A percentile compares a stretch with the other conserved stretches of the same genome.
phyloP scores from a whole-genome alignment of 2,797 vertebrate species.

The Alectoris magna region DNA sequence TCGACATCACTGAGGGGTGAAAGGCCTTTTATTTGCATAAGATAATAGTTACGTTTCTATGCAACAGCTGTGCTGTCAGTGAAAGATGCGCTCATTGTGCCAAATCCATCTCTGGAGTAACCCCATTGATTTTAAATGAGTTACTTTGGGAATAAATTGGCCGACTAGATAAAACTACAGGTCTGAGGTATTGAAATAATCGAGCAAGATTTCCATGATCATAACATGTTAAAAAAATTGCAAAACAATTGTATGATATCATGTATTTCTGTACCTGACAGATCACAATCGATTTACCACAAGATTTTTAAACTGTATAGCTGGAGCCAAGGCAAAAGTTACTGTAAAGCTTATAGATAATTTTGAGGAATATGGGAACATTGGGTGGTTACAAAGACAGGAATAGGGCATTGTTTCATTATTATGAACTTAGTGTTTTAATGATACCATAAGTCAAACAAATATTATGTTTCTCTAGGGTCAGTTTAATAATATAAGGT shows the following conservation, averaged over 20 bases:
- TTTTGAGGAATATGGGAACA: neutral
- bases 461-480: neutral
- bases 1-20: slow-evolving; percentile 46
- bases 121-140: slow-evolving; percentile 53
- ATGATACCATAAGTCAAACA: neutral
- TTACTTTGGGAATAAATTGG: slow-evolving; percentile 53
- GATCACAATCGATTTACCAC: neutral
- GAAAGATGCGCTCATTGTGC: slow-evolving; percentile 38
- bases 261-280: neutral
- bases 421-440: neutral
- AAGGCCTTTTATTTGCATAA: slow-evolving; percentile 65
- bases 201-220: slow-evolving; percentile 24
- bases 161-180: slow-evolving; percentile 27
- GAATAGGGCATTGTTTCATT: neutral
- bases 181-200: slow-evolving; percentile 53
- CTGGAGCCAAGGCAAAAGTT: neutral
- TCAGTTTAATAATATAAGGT: neutral
- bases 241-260: neutral
- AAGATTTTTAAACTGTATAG: slow-evolving; percentile 6
- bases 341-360: neutral
- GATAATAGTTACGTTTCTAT: slow-evolving; percentile 49
- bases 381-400: slow-evolving; percentile 1
- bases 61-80: slow-evolving; percentile 64
- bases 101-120: slow-evolving; percentile 57
- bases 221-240: neutral